Evolutionary conservation across 2,113 vertebrate genomes (phyloP), one percentile per base, ranked within the genome.

Genomic region (Ondatra zibethicus): DNA sequence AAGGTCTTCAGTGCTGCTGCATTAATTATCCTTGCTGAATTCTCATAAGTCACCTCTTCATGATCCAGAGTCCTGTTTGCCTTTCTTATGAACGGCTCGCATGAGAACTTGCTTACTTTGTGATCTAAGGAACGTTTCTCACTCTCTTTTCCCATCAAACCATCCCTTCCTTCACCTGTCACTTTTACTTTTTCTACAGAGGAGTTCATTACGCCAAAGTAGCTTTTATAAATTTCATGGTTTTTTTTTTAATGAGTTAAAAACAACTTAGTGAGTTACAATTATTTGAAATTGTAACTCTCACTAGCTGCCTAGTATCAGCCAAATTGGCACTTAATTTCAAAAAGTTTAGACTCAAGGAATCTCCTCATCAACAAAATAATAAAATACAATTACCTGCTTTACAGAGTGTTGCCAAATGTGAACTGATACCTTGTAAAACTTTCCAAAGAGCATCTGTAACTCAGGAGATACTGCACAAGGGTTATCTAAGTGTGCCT

Each of bases 31-130:
- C 6, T 76, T 82, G 76, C n/a, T 77, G 66, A 90, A 84, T 84
- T 81, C 76, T n/a, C 86, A 70, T 87, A 81, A 89, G 88, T 88
- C 47, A 94, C 36, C 14, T 77, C 61, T 91, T 92, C 47, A 66
- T 88, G 81, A 86, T 61, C 81, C 29, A 39, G 45, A 85, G 61
- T 68, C 10, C 50, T 88, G n/a, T 70, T 77, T 65, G 87, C 45
- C 68, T 94, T 96, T 63, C 66, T 25, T 47, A 33, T 21, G 19
- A 21, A 58, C 21, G 21, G 45, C 50, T 81, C 21, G 0, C 63
- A 25, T 86, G 27, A 9, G 29, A 55, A 86, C 77, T 70, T 96
- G 16, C 47, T 65, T 87, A 63, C 55, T 66, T 42, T 3, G 33
- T 52, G 73, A 27, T n/a, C 80, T n/a, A 31, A 52, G 42, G 58